Evolutionary conservation across 2,797 vertebrate genomes (phyloP).

Genomic region (Diplodus sargus): DNA sequence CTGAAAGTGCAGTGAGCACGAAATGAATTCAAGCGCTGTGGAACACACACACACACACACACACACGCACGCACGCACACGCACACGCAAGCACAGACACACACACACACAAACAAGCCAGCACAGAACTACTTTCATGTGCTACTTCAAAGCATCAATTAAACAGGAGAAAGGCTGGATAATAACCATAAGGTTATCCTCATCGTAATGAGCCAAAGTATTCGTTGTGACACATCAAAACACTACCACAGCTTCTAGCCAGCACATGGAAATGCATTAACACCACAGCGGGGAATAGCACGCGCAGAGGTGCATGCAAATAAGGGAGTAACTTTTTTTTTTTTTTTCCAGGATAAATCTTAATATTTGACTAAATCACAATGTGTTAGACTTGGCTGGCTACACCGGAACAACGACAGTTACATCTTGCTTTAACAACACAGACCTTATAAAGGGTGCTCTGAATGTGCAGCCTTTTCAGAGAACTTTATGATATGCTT

Average conservation of each 20-base stretch:
- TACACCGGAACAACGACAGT: slow-evolving; percentile 17
- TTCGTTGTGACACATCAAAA: slow-evolving; percentile 77
- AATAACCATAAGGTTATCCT: slow-evolving; percentile 75
- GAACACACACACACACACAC: slow-evolving; percentile 36
- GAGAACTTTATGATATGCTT: background rate
- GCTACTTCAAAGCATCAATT: slow-evolving; percentile 81
- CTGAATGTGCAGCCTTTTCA: background rate
- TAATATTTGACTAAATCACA: slow-evolving; percentile 45
- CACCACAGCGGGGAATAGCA: slow-evolving; percentile 54
- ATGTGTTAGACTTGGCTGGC: slow-evolving; percentile 39
- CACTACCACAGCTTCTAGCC: slow-evolving; percentile 56
- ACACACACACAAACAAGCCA: slow-evolving; percentile 34
- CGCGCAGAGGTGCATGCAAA: slow-evolving; percentile 59
- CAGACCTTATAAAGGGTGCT: background rate
- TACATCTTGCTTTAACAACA: slow-evolving; percentile 24
- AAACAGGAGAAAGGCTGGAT: slow-evolving; percentile 71
- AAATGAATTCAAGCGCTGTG: slow-evolving; percentile 56
- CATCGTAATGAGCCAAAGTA: slow-evolving; percentile 67
- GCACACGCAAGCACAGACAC: background rate
- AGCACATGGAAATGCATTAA: slow-evolving; percentile 63
- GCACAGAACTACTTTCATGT: slow-evolving; percentile 71
- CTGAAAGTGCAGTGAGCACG: slow-evolving; percentile 67
- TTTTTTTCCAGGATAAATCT: slow-evolving; percentile 44
- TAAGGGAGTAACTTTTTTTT: slow-evolving; percentile 29
- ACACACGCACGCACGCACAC: background rate